phyloP scores from a whole-genome alignment of 2,113 vertebrate species.

The Athene cunicularia region DNA sequence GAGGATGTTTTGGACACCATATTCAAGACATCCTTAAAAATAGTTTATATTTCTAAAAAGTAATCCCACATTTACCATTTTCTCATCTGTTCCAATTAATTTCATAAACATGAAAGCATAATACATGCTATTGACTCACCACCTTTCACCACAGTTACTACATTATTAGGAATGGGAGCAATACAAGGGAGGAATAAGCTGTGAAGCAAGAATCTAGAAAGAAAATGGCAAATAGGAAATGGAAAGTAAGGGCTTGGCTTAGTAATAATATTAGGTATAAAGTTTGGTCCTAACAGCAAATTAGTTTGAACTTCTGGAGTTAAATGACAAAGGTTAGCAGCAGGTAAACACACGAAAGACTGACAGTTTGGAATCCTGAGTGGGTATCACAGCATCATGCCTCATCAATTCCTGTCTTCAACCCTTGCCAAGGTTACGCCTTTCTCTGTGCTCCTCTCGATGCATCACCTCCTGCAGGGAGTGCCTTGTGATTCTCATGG shows the following conservation, averaged over 20 bases:
- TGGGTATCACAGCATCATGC: neutral
- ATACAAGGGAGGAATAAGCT: neutral
- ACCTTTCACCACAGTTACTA: neutral
- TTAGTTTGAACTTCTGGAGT: neutral
- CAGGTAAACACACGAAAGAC: neutral
- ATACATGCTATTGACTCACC: neutral
- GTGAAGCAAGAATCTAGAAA: neutral
- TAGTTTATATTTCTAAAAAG: neutral
- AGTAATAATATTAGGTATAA: neutral
- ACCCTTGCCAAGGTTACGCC: neutral
- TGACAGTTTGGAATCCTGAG: neutral
- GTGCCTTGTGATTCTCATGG: neutral
- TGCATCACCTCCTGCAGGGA: neutral
- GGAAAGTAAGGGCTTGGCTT: neutral
- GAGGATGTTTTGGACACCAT: neutral
- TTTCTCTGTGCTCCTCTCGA: neutral
- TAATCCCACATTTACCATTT: neutral
- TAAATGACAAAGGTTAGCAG: neutral
- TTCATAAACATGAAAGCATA: neutral
- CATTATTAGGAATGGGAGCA: neutral
- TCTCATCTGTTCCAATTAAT: neutral
- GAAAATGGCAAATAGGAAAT: neutral
- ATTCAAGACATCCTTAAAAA: neutral
- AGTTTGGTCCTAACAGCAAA: neutral
- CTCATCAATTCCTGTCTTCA: neutral